Percentiles rank a stretch among this genome's conserved stretches.
phyloP scores from a whole-genome alignment of 2,888 invertebrate genomes.

The Ptilodon capucinus region DNA sequence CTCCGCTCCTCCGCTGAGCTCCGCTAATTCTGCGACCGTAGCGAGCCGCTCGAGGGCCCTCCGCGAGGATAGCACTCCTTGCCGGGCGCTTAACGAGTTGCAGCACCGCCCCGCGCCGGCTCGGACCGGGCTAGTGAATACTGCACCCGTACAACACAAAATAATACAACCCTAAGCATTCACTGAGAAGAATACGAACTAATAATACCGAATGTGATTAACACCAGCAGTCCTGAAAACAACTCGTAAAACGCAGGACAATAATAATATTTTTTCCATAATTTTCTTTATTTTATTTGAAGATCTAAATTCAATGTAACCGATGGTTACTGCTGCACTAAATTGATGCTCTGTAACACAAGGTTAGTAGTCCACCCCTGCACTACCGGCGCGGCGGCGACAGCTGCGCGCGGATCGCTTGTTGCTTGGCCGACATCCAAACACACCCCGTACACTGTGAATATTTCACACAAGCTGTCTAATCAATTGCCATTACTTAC shows the following conservation, averaged over 20 bases:
- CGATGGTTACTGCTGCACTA: too few relatives aligned
- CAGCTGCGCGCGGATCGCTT: neutral
- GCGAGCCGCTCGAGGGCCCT: conserved; percentile 23
- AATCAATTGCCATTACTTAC: conserved; percentile 16
- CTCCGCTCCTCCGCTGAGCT: neutral
- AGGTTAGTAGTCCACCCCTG: neutral
- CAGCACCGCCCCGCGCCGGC: conserved; percentile 3
- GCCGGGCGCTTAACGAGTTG: conserved; percentile 18
- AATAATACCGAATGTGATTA: too few relatives aligned
- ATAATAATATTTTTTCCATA: too few relatives aligned
- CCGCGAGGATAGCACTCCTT: conserved; percentile 20
- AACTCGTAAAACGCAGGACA: too few relatives aligned
- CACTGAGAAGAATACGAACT: too few relatives aligned
- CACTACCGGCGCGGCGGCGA: neutral
- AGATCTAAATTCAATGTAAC: too few relatives aligned
- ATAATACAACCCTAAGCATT: too few relatives aligned
- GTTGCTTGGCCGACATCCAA: neutral
- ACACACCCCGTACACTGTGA: conserved; percentile 9
- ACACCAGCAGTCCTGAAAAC: too few relatives aligned
- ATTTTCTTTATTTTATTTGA: too few relatives aligned
- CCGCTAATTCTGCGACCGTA: conserved; percentile 30
- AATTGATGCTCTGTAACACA: neutral
- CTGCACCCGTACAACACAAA: neutral
- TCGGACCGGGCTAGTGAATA: neutral
- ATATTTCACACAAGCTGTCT: conserved; percentile 14